These are phyloP conservation scores for Aphrocallistes beatrix DNA, from an alignment of 37 sponge, comb jelly and placozoan species.

Conservation along the genomic window DNA sequence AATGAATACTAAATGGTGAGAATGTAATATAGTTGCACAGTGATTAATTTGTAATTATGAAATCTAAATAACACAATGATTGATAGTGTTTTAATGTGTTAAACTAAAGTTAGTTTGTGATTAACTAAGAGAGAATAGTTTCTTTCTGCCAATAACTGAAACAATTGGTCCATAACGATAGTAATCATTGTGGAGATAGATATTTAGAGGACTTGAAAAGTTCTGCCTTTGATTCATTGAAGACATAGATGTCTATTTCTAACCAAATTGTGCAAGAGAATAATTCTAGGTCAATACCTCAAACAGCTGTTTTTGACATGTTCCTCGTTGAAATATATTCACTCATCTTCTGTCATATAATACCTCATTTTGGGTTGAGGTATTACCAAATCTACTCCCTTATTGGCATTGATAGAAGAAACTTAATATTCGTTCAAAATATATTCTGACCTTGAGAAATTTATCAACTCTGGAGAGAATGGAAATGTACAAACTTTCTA, in stretches of 20 bases:
- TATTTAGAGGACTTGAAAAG: neutral
- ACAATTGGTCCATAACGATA: constrained; percentile 18
- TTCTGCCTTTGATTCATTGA: neutral
- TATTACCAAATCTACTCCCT: neutral
- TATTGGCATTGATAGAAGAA: neutral
- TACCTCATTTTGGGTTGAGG: neutral
- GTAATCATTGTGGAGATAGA: constrained; percentile 14
- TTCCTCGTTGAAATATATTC: neutral
- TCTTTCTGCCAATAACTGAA: neutral
- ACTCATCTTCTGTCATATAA: neutral
- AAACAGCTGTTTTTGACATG: neutral
- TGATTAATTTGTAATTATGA: neutral
- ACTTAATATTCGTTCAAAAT: neutral
- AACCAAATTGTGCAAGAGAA: constrained; percentile 1
- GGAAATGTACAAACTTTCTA: neutral
- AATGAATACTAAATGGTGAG: no score
- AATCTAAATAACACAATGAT: neutral
- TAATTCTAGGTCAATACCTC: neutral
- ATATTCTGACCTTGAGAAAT: neutral
- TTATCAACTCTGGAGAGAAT: neutral
- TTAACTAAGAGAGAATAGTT: neutral
- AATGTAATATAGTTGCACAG: no score
- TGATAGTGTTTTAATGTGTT: neutral
- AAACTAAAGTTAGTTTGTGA: neutral
- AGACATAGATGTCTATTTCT: constrained; percentile 3